Percentiles rank a stretch among this genome's conserved stretches.
phyloP scores from a whole-genome alignment of 2,888 invertebrate genomes.

The Hypselothyrea guttata region DNA sequence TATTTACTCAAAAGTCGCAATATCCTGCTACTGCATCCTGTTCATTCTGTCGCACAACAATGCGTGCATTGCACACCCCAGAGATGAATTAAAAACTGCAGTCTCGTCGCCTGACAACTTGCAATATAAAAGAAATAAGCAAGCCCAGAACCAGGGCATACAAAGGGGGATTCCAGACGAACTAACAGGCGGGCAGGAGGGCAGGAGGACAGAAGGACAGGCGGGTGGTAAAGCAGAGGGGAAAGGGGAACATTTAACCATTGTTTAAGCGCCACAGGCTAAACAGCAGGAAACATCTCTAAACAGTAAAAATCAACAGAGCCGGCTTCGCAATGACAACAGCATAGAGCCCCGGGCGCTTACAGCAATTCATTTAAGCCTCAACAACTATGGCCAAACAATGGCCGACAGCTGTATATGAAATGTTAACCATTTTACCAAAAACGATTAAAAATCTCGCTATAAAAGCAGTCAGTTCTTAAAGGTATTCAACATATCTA shows the following conservation, averaged over 20 bases:
- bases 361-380: constrained; percentile 55
- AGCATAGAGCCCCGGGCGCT: constrained; percentile 38
- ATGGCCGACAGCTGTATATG: constrained; percentile 34
- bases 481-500: too few relatives aligned
- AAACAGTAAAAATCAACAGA: constrained; percentile 56
- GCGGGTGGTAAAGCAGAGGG: too few relatives aligned
- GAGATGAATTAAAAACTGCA: constrained; percentile 58
- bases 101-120: constrained; percentile 33
- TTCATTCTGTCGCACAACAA: constrained; percentile 37
- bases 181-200: background rate
- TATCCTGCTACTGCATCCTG: constrained; percentile 54
- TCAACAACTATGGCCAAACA: constrained; percentile 30
- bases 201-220: too few relatives aligned
- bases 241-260: constrained; percentile 37
- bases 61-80: constrained; percentile 52
- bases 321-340: constrained; percentile 42
- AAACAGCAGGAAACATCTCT: constrained; percentile 48
- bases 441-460: too few relatives aligned
- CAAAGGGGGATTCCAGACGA: constrained; percentile 10
- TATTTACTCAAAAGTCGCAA: constrained; percentile 58
- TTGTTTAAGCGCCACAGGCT: constrained; percentile 50
- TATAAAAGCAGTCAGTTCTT: too few relatives aligned
- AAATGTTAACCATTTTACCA: too few relatives aligned
- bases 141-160: constrained; percentile 19
- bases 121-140: constrained; percentile 19